Evolutionary conservation across 2,797 vertebrate species (phyloP).

Genomic region (Melanotaenia parkinsoni): DNA sequence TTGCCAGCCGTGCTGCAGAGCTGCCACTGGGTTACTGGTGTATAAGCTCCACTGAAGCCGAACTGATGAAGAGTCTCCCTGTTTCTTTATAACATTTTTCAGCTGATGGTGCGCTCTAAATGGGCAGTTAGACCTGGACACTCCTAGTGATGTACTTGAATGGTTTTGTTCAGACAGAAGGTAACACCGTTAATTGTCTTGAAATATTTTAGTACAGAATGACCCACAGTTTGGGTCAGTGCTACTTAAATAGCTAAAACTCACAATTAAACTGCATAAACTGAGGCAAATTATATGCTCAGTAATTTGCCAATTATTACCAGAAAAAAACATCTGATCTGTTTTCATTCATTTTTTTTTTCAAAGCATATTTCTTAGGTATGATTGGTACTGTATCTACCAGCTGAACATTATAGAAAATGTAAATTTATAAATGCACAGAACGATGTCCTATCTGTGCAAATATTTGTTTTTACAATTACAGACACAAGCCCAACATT

Average conservation of each 20-base stretch:
- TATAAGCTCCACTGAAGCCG: slow-evolving; percentile 61
- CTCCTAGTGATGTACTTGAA: slow-evolving; percentile 9
- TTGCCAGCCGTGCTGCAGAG: slow-evolving; percentile 25
- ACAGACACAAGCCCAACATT: not conserved
- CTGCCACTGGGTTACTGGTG: slow-evolving; percentile 28
- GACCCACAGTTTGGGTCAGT: not conserved
- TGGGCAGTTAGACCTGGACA: slow-evolving; percentile 21
- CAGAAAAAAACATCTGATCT: not conserved
- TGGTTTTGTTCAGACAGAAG: slow-evolving; percentile 16
- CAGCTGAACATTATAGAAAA: not conserved
- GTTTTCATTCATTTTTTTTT: not conserved
- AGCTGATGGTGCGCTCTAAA: slow-evolving; percentile 33
- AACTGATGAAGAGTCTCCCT: slow-evolving; percentile 67
- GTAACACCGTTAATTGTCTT: not conserved
- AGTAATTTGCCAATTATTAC: not conserved
- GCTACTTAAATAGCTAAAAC: not conserved
- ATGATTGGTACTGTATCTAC: not conserved
- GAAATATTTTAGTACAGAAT: not conserved
- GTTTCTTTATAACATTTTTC: slow-evolving; percentile 56
- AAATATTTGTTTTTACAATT: slow-evolving; percentile 9
- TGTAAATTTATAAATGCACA: slow-evolving; percentile 1
- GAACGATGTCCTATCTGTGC: slow-evolving; percentile 3
- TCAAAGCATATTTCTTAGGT: not conserved
- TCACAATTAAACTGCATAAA: not conserved
- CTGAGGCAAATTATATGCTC: not conserved